phyloP scores from a whole-genome alignment of 2,113 vertebrate species.

The Numida meleagris region DNA sequence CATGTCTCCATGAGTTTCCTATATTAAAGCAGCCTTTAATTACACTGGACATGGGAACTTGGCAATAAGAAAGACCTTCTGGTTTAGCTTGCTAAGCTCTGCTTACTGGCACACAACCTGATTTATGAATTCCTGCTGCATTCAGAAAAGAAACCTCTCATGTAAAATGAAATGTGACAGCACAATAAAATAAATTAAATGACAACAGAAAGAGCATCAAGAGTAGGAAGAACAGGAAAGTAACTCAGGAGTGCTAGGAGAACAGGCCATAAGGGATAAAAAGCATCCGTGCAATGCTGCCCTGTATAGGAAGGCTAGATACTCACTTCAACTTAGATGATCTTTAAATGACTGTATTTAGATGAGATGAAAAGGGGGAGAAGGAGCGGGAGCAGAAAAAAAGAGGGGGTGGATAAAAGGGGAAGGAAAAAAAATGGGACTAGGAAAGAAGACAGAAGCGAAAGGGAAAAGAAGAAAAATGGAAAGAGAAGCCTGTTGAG shows the following conservation, averaged over 20 bases:
- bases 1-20: not conserved
- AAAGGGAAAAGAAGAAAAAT: not conserved
- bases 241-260: not conserved
- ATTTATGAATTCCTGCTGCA: not conserved
- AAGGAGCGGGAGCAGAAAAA: fast-evolving
- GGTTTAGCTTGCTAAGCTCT: not conserved
- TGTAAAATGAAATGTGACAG: not conserved
- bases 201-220: not conserved
- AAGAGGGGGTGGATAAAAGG: not conserved
- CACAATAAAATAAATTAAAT: not conserved
- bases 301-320: not conserved
- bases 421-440: not conserved
- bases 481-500: not conserved
- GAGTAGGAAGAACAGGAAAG: not conserved
- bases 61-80: not conserved
- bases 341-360: not conserved
- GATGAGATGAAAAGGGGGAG: not conserved
- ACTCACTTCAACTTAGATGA: not conserved
- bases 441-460: not conserved
- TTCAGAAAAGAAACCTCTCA: not conserved
- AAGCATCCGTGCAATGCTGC: not conserved
- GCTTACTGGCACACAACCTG: not conserved
- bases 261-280: not conserved
- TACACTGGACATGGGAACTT: not conserved
- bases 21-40: not conserved